These are phyloP conservation scores for Hofmannophila pseudospretella DNA, from an alignment of 2,888 invertebrate genomes.

Conservation along the genomic window DNA sequence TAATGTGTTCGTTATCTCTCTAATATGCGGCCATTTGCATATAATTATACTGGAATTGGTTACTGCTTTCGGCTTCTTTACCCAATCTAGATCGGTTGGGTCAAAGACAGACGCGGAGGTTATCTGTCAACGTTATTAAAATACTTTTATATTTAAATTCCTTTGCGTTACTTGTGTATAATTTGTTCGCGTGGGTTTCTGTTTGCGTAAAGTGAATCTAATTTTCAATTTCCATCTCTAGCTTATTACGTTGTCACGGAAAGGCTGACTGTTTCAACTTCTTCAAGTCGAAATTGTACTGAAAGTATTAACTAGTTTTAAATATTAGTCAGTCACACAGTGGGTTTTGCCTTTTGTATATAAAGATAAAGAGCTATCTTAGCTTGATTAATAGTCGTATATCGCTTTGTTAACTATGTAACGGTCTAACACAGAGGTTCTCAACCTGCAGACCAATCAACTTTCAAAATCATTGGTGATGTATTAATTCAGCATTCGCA, in stretches of 20 bases:
- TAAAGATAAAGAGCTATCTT: slow-evolving; percentile 40
- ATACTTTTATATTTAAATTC: slow-evolving; percentile 7
- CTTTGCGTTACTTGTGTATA: neutral
- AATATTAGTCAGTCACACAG: slow-evolving; percentile 1
- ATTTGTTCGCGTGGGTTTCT: slow-evolving; percentile 4
- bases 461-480: no score
- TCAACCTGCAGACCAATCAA: no score
- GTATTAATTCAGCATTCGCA: no score
- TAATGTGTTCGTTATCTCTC: slow-evolving; percentile 34
- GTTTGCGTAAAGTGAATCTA: neutral
- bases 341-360: slow-evolving; percentile 13
- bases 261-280: no score
- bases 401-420: slow-evolving; percentile 63
- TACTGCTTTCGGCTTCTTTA: slow-evolving; percentile 28
- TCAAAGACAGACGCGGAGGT: slow-evolving; percentile 3
- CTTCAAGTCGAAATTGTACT: no score
- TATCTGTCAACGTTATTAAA: slow-evolving; percentile 6
- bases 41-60: slow-evolving; percentile 35
- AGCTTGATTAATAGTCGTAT: slow-evolving; percentile 51
- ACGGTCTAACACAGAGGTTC: slow-evolving; percentile 33
- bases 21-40: slow-evolving; percentile 43
- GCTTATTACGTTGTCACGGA: no score
- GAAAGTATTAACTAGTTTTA: neutral
- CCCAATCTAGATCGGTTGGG: slow-evolving; percentile 10
- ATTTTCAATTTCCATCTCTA: no score